Evolutionary conservation across 2,797 vertebrate species (phyloP).

Genomic region (Fistularia commersonii): DNA sequence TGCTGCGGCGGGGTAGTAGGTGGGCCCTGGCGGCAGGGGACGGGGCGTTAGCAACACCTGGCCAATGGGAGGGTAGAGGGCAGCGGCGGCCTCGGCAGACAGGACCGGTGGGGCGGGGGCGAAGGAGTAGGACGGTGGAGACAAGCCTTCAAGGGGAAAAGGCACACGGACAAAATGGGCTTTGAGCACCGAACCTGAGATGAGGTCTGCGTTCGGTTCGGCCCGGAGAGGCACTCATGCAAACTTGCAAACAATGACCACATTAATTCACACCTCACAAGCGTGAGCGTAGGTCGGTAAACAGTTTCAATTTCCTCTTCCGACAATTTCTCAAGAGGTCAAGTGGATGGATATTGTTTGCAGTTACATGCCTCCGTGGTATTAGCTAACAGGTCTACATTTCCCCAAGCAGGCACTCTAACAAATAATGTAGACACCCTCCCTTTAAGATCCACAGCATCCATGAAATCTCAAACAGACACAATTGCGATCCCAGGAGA

Average conservation of each 20-base stretch:
- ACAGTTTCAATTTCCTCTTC: neutral
- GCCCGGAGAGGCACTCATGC: conserved; percentile 58
- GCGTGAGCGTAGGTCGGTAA: too few species aligned
- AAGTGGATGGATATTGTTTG: neutral
- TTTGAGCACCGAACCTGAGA: too few species aligned
- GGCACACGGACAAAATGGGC: conserved; percentile 13
- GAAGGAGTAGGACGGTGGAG: conserved; percentile 89
- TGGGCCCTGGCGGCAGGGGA: conserved; percentile 74
- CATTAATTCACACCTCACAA: conserved; percentile 13
- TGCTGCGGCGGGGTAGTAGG: conserved; percentile 86
- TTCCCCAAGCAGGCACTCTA: conserved; percentile 1
- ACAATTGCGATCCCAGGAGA: too few species aligned
- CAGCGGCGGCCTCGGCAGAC: conserved; percentile 82
- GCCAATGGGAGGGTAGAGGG: conserved; percentile 82
- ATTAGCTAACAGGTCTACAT: conserved; percentile 7
- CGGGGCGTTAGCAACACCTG: conserved; percentile 85
- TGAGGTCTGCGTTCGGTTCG: too few species aligned
- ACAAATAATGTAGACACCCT: too few species aligned
- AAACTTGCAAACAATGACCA: conserved; percentile 62
- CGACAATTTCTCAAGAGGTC: neutral
- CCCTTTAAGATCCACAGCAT: too few species aligned
- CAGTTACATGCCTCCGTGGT: neutral
- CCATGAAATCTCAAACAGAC: too few species aligned
- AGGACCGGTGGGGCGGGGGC: conserved; percentile 81
- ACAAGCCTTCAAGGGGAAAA: conserved; percentile 81